These are phyloP conservation scores for Pseudomyrmex sp. DNA, from an alignment of 1,140 invertebrate genomes.

Conservation along the genomic window DNA sequence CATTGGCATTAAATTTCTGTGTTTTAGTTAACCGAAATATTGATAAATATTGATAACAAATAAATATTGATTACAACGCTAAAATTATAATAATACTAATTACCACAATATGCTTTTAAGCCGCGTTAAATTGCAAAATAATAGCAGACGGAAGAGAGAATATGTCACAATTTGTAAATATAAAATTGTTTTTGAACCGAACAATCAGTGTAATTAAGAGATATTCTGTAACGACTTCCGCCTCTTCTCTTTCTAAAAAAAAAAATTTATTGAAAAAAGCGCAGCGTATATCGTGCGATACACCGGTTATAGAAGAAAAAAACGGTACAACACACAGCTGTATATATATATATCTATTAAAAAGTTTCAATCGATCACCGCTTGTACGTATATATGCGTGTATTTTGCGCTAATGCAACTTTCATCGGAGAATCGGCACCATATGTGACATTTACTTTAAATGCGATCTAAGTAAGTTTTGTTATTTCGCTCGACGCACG, in stretches of 20 bases:
- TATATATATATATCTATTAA: neutral
- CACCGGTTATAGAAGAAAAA: neutral
- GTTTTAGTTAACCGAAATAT: no score
- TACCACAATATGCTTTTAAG: no score
- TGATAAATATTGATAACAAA: neutral
- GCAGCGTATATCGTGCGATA: neutral
- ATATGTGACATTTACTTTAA: conserved; percentile 6
- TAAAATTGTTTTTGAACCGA: neutral
- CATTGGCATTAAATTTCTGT: no score
- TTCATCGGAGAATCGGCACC: neutral
- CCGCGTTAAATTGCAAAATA: neutral
- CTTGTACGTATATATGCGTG: neutral
- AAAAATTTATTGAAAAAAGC: conserved; percentile 4
- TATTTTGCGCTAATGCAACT: conserved; percentile 2
- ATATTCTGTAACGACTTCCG: neutral
- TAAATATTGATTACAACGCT: neutral
- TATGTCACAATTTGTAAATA: neutral
- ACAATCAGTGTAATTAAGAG: neutral
- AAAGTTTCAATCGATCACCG: conserved; percentile 42
- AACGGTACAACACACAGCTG: neutral
- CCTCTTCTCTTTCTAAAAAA: no score
- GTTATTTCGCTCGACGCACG: neutral
- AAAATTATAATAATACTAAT: neutral
- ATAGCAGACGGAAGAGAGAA: neutral
- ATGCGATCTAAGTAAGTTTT: neutral